A percentile compares a stretch with the other conserved stretches of the same genome.
Evolutionary conservation across 2,113 vertebrate genomes (phyloP).

Genomic region (Pelecanus crispus): DNA sequence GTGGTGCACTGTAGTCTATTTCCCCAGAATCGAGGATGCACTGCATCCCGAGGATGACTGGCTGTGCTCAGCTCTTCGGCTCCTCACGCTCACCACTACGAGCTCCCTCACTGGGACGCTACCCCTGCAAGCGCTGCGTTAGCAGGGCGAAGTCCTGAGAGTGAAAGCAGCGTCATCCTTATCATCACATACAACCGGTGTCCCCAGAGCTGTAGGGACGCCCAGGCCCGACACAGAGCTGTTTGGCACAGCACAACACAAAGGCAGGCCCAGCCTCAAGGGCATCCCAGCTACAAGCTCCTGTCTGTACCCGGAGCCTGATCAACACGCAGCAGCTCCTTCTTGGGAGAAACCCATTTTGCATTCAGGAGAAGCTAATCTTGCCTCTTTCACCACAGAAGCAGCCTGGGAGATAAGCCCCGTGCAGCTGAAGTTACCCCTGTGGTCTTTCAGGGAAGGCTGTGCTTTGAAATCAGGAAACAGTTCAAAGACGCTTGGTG

Average conservation of each 20-base stretch:
- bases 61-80: not conserved
- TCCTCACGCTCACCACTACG: rapidly evolving
- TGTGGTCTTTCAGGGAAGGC: not conserved
- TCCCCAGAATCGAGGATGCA: not conserved
- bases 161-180: not conserved
- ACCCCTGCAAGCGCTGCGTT: not conserved
- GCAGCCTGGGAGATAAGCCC: not conserved
- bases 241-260: not conserved
- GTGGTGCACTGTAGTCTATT: rapidly evolving
- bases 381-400: not conserved
- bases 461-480: not conserved
- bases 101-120: not conserved
- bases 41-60: not conserved
- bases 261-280: not conserved
- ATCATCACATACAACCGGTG: rapidly evolving
- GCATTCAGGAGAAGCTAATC: not conserved
- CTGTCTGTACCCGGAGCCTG: not conserved
- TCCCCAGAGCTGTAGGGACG: not conserved
- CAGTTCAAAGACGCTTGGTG: not conserved
- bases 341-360: not conserved
- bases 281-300: not conserved
- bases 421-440: not conserved
- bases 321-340: not conserved
- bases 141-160: not conserved
- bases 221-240: not conserved